Evolutionary conservation across 2,888 invertebrate species (phyloP).

Genomic region (Tipula confusa): DNA sequence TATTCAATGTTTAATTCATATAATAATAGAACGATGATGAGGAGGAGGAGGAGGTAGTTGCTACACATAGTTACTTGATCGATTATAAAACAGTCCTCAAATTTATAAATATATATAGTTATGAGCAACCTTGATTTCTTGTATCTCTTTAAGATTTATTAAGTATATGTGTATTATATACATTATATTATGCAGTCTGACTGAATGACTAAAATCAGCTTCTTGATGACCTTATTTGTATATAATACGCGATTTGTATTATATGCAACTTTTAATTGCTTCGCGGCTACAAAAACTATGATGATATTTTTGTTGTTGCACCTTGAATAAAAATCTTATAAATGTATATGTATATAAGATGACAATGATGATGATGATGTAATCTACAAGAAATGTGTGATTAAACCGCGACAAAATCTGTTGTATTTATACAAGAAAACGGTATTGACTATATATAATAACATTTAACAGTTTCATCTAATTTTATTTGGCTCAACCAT

Average conservation of each 20-base stretch:
- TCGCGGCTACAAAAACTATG: not conserved
- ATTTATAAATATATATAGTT: not conserved
- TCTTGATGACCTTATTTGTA: not conserved
- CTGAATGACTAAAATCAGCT: not conserved
- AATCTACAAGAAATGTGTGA: not conserved
- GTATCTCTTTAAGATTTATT: constrained; percentile 1
- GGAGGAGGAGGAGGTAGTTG: not conserved
- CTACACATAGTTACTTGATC: not conserved
- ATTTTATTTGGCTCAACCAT: not conserved
- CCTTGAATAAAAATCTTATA: not conserved
- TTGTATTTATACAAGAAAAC: not conserved
- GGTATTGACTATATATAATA: not conserved
- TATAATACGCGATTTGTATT: not conserved
- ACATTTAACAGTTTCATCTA: not conserved
- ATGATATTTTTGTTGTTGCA: not conserved
- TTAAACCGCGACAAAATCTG: not conserved
- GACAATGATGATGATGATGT: not conserved
- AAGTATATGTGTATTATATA: not conserved
- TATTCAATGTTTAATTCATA: not conserved
- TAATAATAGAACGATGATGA: not conserved
- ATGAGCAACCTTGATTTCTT: not conserved
- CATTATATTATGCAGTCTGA: not conserved
- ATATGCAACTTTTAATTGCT: not conserved
- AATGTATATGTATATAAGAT: too few relatives aligned
- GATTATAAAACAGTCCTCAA: not conserved